Evolutionary conservation across 2,113 vertebrate genomes (phyloP).

Genomic region (Podilymbus podiceps): DNA sequence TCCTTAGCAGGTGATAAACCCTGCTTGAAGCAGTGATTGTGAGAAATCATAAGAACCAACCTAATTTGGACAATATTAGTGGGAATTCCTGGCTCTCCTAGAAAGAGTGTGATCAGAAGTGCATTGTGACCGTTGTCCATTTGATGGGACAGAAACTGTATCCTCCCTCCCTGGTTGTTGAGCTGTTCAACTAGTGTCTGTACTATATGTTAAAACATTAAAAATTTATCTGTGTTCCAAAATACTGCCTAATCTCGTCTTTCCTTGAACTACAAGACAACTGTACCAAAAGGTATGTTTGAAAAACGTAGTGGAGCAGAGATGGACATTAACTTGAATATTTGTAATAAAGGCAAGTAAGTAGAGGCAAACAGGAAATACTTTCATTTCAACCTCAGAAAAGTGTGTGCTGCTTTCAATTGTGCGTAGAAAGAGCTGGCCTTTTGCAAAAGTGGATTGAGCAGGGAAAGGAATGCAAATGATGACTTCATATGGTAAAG

Average conservation of each 20-base stretch:
- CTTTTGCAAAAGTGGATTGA: background rate
- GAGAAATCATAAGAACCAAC: background rate
- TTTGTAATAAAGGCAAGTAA: background rate
- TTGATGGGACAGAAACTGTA: background rate
- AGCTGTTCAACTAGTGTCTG: background rate
- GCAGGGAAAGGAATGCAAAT: background rate
- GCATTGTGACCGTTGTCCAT: background rate
- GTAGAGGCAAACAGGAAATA: background rate
- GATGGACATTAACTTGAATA: background rate
- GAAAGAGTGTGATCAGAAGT: background rate
- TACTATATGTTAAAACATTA: background rate
- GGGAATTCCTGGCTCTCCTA: background rate
- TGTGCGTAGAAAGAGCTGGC: background rate
- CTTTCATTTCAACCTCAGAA: background rate
- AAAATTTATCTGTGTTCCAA: background rate
- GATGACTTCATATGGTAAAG: background rate
- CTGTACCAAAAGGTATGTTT: background rate
- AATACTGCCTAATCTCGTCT: background rate
- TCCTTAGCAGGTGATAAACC: background rate
- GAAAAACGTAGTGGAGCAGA: background rate
- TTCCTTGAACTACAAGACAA: background rate
- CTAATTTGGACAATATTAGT: background rate
- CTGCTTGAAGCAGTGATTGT: background rate
- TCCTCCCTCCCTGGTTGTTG: background rate
- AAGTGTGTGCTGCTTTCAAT: background rate